Evolutionary conservation across 2,888 invertebrate genomes (phyloP).

Genomic region (Megalurothrips usitatus): DNA sequence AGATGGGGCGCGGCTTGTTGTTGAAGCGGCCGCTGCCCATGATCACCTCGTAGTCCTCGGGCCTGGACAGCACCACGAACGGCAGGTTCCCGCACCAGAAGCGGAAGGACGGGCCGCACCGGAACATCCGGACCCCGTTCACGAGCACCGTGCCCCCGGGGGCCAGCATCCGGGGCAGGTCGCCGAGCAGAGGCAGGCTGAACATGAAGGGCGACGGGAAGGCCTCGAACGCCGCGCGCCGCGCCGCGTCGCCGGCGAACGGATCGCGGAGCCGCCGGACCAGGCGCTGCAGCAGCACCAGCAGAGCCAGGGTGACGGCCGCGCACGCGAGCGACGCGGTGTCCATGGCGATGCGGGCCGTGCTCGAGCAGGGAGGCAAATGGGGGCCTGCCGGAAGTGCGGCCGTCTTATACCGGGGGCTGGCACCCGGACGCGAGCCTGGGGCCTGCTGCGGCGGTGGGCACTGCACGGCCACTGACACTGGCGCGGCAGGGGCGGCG

Average conservation of each 20-base stretch:
- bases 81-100: neutral
- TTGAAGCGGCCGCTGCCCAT: constrained; percentile 3
- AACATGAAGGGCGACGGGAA: neutral
- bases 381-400: neutral
- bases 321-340: neutral
- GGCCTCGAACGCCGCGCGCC: neutral
- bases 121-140: neutral
- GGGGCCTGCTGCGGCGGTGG: neutral
- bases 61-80: neutral
- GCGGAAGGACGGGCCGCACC: neutral
- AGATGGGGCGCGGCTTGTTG: neutral
- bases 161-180: neutral
- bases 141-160: neutral
- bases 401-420: neutral
- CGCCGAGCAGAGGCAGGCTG: neutral
- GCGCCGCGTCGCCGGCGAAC: neutral
- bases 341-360: neutral
- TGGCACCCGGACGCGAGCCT: neutral
- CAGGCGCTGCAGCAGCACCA: neutral
- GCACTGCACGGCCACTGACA: no score
- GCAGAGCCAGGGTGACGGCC: neutral
- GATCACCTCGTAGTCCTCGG: constrained; percentile 1
- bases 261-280: neutral
- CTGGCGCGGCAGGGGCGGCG: neutral
- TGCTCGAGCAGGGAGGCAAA: neutral